Conservation (phyloP, 2,797 vertebrate species). For the Thunnus albacares region DNA sequence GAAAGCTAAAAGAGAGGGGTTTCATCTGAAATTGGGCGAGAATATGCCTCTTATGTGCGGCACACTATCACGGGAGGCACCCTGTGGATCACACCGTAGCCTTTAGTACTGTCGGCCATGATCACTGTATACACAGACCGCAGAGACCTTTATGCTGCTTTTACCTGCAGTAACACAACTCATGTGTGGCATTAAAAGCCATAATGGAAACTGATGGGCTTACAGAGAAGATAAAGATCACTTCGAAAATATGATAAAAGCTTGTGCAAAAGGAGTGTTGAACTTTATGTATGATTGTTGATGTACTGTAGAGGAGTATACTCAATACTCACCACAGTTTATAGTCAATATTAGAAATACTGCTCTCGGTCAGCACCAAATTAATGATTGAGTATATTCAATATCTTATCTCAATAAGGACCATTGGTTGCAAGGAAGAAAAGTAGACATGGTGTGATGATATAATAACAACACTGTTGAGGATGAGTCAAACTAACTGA, state of each 20-base stretch:
- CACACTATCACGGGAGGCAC: constrained; percentile 62
- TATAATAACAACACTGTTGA: neutral
- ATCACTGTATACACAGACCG: constrained; percentile 73
- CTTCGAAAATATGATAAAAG: constrained; percentile 26
- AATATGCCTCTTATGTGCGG: constrained; percentile 63
- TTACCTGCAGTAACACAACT: constrained; percentile 70
- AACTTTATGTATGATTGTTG: constrained; percentile 7
- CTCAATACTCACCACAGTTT: constrained; percentile 10
- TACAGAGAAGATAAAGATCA: constrained; percentile 71
- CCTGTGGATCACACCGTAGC: constrained; percentile 65
- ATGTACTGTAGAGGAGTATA: neutral
- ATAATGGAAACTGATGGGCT: constrained; percentile 74
- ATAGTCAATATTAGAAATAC: constrained; percentile 7
- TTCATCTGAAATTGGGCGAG: constrained; percentile 55
- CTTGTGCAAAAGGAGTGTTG: neutral
- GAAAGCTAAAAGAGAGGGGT: constrained; percentile 42
- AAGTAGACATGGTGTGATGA: neutral
- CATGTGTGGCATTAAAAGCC: constrained; percentile 66
- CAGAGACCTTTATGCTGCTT: constrained; percentile 73
- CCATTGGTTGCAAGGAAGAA: constrained; percentile 4
- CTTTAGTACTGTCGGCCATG: constrained; percentile 74
- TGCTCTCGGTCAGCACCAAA: neutral
- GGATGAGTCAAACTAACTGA: neutral
- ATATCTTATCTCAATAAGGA: constrained; percentile 11
- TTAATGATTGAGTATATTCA: too few relatives aligned